Evolutionary conservation across 2,888 invertebrate species (phyloP).

Genomic region (Melanotus villosus): DNA sequence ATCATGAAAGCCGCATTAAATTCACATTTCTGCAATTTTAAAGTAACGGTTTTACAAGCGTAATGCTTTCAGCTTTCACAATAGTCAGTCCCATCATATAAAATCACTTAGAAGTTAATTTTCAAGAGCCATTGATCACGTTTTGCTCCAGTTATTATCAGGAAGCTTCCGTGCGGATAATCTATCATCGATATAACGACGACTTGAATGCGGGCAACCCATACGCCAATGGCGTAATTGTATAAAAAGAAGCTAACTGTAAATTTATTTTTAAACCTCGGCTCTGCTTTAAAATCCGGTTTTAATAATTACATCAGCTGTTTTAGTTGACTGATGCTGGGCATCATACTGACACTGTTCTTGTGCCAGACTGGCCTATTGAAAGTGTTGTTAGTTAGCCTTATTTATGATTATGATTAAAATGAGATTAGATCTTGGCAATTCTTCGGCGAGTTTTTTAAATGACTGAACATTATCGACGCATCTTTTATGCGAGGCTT

Average conservation of each 20-base stretch:
- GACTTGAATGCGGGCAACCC: background rate
- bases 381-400: background rate
- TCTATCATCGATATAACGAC: conserved; percentile 2
- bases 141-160: conserved; percentile 4
- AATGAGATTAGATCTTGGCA: too few relatives aligned
- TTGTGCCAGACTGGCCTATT: background rate
- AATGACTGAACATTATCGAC: too few relatives aligned
- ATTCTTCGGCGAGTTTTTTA: too few relatives aligned
- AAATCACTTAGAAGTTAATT: background rate
- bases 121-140: conserved; percentile 8
- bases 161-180: conserved; percentile 2
- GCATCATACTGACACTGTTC: background rate
- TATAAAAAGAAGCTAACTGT: conserved; percentile 3
- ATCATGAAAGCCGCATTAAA: background rate
- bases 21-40: background rate
- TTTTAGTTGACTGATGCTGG: background rate
- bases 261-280: conserved; percentile 12
- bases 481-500: background rate
- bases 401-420: background rate
- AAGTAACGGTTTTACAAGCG: background rate
- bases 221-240: background rate
- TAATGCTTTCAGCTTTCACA: background rate
- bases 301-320: conserved; percentile 16
- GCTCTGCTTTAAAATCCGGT: background rate
- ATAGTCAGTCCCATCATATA: too few relatives aligned